Base-by-base conservation (phyloP, 1,140 invertebrate genomes). In the Tetragnatha versicolor region DNA sequence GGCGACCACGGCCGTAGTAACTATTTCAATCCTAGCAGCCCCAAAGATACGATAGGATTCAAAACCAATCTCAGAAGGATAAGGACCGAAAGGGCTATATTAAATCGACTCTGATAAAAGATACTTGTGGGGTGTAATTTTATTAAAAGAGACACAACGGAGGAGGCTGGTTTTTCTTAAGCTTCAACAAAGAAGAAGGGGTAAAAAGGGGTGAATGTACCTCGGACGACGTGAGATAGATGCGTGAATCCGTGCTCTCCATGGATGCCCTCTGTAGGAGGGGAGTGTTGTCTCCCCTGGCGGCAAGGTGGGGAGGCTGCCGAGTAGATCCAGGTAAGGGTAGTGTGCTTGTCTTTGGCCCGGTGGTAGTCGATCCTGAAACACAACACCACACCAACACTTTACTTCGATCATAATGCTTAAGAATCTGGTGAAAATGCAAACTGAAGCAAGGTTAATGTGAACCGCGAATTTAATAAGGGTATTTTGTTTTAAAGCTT, bases 181-280 rank as follows among this genome's bases (percentile, higher is more conserved):
- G n/a, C n/a, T n/a, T n/a, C n/a, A n/a, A n/a, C n/a, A n/a, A n/a
- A n/a, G n/a, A n/a, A n/a, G 17, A 42, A 42, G 7, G 25, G 22
- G 25, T 55, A 1, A 55, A n/a, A 55, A 12, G 5, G 31, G 17
- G n/a, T 12, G 9, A 49, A 90, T 93, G 93, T 88, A 96, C 94
- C 94, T 97, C 94, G 80, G 94, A 96, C 61, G 94, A 96, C 79
- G 94, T 97, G 84, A 97, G 89, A 88, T 97, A 96, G 66, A 96
- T 91, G 82, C 94, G 89, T 68, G 94, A 96, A 88, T 96, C 94
- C 20, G 94, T 94, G 87, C 94, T 96, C 84, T 97, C 94, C 68
- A 96, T 91, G 65, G 94, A 96, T 47, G 94, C 93, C 86, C 96
- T 94, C 86, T 95, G 70, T 25, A 72, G 47, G n/a, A 79, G 66